These are phyloP conservation scores for Astreopora myriophthalma DNA, from an alignment of 64 coral and sea anemone genomes.

Conservation along the genomic window DNA sequence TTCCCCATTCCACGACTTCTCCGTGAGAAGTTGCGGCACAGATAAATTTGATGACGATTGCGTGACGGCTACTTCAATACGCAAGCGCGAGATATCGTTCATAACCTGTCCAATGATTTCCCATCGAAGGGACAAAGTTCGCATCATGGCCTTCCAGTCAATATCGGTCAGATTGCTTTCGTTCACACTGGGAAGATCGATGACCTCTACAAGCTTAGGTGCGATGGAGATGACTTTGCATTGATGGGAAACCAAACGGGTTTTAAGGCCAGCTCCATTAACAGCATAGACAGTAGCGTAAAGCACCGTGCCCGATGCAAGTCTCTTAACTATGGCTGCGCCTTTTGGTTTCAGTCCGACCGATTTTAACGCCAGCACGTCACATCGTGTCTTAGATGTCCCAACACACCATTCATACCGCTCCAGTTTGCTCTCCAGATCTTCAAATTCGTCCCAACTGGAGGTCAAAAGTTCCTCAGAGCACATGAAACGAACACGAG, in stretches of 20 bases:
- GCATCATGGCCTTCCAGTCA: conserved; percentile 78
- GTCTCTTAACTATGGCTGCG: conserved; percentile 50
- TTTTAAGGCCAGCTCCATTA: conserved; percentile 63
- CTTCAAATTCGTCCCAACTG: conserved; percentile 88
- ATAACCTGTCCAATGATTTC: conserved; percentile 46
- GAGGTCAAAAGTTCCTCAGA: conserved; percentile 78
- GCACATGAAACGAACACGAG: conserved; percentile 64
- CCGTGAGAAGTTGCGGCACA: conserved; percentile 1
- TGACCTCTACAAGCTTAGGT: conserved; percentile 78
- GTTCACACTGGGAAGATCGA: conserved; percentile 67
- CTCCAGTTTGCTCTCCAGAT: conserved; percentile 68
- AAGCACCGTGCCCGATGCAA: conserved; percentile 67
- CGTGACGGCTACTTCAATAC: conserved; percentile 69
- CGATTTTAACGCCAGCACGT: conserved; percentile 27
- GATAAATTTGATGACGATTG: conserved; percentile 35
- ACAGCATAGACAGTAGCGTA: conserved; percentile 64
- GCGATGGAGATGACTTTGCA: conserved; percentile 65
- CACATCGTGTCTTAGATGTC: conserved; percentile 59
- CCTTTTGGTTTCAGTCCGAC: conserved; percentile 24
- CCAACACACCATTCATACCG: conserved; percentile 86
- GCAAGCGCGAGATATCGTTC: conserved; percentile 77
- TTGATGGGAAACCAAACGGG: conserved; percentile 37
- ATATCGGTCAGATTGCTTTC: conserved; percentile 66
- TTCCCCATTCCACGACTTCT: conserved; percentile 58
- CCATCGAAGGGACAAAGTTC: conserved; percentile 71